A percentile compares a stretch with the other conserved stretches of the same genome.
phyloP scores from a whole-genome alignment of 2,888 invertebrate genomes.

The Incurvaria masculella region DNA sequence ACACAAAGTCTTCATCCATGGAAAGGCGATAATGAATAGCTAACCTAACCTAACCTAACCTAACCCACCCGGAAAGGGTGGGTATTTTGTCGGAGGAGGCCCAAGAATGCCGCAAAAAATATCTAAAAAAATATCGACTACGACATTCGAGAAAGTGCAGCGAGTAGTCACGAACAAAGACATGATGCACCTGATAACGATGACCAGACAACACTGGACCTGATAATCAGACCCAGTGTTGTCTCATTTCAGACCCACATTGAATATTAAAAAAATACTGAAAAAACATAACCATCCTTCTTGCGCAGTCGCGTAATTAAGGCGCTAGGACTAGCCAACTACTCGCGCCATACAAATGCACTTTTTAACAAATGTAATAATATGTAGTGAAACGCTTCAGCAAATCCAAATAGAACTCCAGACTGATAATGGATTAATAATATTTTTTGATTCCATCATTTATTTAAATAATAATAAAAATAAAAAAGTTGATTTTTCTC shows the following conservation, averaged over 20 bases:
- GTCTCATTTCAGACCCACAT: slow-evolving; percentile 12
- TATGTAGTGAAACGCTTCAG: too few species aligned
- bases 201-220: not conserved
- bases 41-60: too few species aligned
- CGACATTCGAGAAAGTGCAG: not conserved
- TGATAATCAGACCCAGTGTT: slow-evolving; percentile 12
- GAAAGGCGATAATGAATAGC: not conserved
- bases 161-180: not conserved
- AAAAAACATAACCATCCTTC: slow-evolving; percentile 14
- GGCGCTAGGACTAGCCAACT: too few species aligned
- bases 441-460: too few species aligned
- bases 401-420: too few species aligned
- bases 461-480: slow-evolving; percentile 9
- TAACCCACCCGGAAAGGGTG: too few species aligned
- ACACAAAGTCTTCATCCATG: not conserved
- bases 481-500: too few species aligned
- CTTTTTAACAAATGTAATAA: too few species aligned
- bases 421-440: too few species aligned
- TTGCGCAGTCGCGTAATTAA: slow-evolving; percentile 10
- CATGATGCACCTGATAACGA: not conserved
- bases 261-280: slow-evolving; percentile 11
- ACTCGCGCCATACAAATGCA: too few species aligned
- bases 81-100: not conserved
- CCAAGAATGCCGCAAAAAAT: slow-evolving; percentile 1
- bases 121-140: not conserved